These are phyloP conservation scores for Oreortyx pictus DNA, from an alignment of 2,797 vertebrate species.

Conservation along the genomic window DNA sequence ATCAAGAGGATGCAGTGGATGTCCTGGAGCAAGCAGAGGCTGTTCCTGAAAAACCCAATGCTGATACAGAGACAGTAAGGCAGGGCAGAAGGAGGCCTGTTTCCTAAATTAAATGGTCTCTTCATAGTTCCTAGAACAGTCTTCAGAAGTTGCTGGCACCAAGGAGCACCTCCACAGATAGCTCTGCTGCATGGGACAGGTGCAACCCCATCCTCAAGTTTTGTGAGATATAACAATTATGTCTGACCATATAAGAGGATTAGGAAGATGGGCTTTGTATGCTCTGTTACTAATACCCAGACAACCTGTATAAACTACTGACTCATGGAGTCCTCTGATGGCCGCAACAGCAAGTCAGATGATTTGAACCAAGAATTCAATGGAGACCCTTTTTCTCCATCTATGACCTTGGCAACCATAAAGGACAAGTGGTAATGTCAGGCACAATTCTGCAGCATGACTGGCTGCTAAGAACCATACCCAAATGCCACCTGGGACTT, in stretches of 20 bases:
- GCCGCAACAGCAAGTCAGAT: neutral
- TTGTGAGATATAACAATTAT: neutral
- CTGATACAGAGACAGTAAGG: neutral
- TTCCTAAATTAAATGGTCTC: neutral
- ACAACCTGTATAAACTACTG: neutral
- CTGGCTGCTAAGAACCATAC: neutral
- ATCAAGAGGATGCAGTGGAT: neutral
- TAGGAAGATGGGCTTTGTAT: neutral
- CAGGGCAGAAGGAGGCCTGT: neutral
- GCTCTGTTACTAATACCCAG: neutral
- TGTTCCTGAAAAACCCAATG: neutral
- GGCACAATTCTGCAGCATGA: neutral
- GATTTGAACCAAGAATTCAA: neutral
- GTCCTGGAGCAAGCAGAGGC: neutral
- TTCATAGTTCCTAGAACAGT: neutral
- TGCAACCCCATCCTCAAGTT: neutral
- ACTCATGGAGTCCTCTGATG: neutral
- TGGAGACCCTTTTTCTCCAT: neutral
- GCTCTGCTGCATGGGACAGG: neutral
- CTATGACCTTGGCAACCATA: neutral
- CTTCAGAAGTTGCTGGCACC: neutral
- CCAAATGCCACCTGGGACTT: neutral
- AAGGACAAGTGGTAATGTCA: neutral
- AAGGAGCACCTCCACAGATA: neutral
- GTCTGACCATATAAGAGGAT: neutral